These are phyloP conservation scores for Pogonophryne albipinna DNA, from an alignment of 2,797 vertebrate genomes.

Conservation along the genomic window DNA sequence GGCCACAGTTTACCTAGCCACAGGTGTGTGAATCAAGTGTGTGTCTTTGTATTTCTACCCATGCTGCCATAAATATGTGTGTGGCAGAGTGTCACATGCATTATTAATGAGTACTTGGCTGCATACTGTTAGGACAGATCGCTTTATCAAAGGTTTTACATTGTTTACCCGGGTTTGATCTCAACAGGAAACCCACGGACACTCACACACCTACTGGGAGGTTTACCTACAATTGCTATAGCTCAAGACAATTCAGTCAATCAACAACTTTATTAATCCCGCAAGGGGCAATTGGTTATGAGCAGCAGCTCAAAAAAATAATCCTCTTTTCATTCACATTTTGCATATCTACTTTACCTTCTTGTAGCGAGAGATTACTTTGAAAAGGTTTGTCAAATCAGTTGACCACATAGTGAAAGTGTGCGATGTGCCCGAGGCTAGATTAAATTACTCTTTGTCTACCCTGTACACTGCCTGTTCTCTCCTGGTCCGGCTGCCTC, in stretches of 20 bases:
- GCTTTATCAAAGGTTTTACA: constrained; percentile 66
- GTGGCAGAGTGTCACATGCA: constrained; percentile 65
- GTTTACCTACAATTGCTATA: not conserved
- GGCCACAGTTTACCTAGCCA: constrained; percentile 53
- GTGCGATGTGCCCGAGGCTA: constrained; percentile 66
- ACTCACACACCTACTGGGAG: constrained; percentile 1
- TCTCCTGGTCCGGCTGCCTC: constrained; percentile 68
- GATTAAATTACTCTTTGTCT: constrained; percentile 67
- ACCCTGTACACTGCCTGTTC: constrained; percentile 34
- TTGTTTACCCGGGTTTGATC: constrained; percentile 38
- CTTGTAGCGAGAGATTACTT: not conserved
- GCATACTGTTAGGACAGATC: constrained; percentile 44
- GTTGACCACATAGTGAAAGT: constrained; percentile 46
- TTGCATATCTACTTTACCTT: not conserved
- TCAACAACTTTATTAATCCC: no score
- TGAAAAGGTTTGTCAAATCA: constrained; percentile 20
- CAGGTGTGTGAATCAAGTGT: constrained; percentile 55
- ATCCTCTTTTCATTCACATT: not conserved
- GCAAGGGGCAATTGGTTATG: no score
- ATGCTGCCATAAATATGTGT: constrained; percentile 64
- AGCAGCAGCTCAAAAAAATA: no score
- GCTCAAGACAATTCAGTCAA: not conserved
- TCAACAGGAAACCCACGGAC: constrained; percentile 30
- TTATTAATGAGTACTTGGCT: constrained; percentile 69
- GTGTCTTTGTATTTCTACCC: constrained; percentile 20